Evolutionary conservation across 2,113 vertebrate genomes (phyloP).

Genomic region (Panurus biarmicus): DNA sequence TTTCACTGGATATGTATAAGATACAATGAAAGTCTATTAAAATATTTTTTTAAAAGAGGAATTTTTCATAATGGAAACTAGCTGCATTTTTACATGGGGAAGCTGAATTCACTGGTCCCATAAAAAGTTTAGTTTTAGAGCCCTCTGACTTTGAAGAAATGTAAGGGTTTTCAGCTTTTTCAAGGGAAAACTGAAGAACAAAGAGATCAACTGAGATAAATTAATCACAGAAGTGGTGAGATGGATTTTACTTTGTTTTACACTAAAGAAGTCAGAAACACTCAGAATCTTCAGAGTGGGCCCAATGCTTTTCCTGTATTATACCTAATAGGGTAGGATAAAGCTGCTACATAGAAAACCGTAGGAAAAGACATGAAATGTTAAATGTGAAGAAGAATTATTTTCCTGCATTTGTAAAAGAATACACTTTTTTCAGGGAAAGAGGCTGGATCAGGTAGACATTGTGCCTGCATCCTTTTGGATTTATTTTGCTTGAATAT

Average conservation of each 20-base stretch:
- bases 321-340: background rate
- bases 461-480: background rate
- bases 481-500: background rate
- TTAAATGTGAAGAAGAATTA: background rate
- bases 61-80: background rate
- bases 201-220: background rate
- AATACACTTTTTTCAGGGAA: background rate
- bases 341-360: background rate
- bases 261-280: background rate
- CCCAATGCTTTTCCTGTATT: background rate
- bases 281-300: background rate
- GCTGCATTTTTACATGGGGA: background rate
- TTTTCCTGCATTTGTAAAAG: background rate
- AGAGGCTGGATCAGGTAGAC: background rate
- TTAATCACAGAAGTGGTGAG: background rate
- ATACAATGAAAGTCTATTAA: background rate
- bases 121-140: background rate
- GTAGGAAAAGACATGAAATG: background rate
- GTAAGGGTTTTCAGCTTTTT: background rate
- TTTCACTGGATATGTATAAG: background rate
- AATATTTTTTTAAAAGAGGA: background rate
- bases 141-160: background rate
- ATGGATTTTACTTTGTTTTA: background rate
- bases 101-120: background rate
- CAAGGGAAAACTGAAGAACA: background rate